Evolutionary conservation across 1,140 invertebrate genomes (phyloP).

Genomic region (Aricia agestis): DNA sequence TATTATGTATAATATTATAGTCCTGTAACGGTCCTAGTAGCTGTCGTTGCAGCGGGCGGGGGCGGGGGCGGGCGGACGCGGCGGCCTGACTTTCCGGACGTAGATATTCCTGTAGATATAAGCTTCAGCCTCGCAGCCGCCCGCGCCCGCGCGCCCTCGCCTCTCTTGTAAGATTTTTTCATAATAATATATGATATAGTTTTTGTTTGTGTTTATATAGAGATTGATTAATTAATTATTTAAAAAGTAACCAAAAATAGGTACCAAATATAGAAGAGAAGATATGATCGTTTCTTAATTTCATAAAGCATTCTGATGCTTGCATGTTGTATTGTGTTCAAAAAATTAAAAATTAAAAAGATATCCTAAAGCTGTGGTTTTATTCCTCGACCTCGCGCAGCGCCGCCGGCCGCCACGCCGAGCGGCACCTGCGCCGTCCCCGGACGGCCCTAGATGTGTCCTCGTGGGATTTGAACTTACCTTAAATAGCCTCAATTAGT

Average conservation of each 20-base stretch:
- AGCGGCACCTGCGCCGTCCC: too few relatives aligned
- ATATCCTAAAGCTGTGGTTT: conserved; percentile 54
- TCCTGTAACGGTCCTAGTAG: conserved; percentile 45
- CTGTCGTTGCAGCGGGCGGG: conserved; percentile 23
- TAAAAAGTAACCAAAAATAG: conserved; percentile 73
- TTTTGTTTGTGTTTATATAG: conserved; percentile 73
- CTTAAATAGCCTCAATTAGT: too few relatives aligned
- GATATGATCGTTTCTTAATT: conserved; percentile 73
- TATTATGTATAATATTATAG: conserved; percentile 62
- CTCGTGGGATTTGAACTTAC: too few relatives aligned
- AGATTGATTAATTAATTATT: conserved; percentile 70
- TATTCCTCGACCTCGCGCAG: conserved; percentile 22
- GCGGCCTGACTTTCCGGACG: conserved; percentile 37
- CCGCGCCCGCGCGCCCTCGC: conserved; percentile 48
- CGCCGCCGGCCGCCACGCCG: too few relatives aligned
- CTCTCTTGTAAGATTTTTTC: conserved; percentile 70
- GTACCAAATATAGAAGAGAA: conserved; percentile 72
- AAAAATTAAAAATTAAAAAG: conserved; percentile 72
- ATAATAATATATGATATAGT: conserved; percentile 61
- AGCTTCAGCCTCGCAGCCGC: conserved; percentile 42
- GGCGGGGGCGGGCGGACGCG: too few relatives aligned
- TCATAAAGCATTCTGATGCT: conserved; percentile 74
- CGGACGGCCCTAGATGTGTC: too few relatives aligned
- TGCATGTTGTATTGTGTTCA: conserved; percentile 77
- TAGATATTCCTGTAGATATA: conserved; percentile 44